Evolutionary conservation across 92 coral and sea anemone species (phyloP).

Genomic region (Parazoanthus swiftii): DNA sequence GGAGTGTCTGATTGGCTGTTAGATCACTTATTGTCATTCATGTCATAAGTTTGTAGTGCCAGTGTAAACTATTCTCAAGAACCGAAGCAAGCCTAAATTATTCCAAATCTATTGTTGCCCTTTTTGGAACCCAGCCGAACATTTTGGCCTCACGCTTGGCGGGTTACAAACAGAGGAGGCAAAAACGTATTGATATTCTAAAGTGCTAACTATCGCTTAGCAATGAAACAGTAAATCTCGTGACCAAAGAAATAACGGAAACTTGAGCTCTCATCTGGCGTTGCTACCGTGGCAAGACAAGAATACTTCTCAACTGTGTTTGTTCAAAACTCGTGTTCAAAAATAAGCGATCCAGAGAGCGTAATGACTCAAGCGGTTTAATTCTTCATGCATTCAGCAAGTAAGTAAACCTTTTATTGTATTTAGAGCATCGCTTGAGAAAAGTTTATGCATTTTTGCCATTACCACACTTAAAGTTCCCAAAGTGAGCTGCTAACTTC

Average conservation of each 20-base stretch:
- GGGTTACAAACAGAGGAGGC: not conserved
- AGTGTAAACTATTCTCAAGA: conserved; percentile 24
- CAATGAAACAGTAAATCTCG: not conserved
- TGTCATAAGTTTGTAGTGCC: conserved; percentile 15
- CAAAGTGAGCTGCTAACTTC: conserved; percentile 4
- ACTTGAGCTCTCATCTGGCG: not conserved
- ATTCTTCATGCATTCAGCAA: conserved; percentile 3
- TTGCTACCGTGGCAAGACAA: conserved; percentile 6
- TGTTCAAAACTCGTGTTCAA: conserved; percentile 5
- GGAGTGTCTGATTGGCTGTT: conserved; percentile 31
- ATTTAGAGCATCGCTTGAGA: not conserved
- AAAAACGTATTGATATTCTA: not conserved
- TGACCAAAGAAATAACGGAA: not conserved
- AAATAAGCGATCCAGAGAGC: not conserved
- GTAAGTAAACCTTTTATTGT: conserved; percentile 7
- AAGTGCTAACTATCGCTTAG: not conserved
- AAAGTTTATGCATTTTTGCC: not conserved
- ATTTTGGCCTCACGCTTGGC: conserved; percentile 22
- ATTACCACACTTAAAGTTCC: not conserved
- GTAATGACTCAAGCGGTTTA: not conserved
- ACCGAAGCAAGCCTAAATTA: conserved; percentile 10
- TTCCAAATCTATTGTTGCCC: conserved; percentile 21
- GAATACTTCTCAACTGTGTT: not conserved
- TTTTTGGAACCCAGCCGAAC: conserved; percentile 14
- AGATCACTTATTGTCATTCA: conserved; percentile 1